A percentile compares a stretch with the other conserved stretches of the same genome.
phyloP scores from a whole-genome alignment of 2,888 invertebrate species.

The Agelastica alni region DNA sequence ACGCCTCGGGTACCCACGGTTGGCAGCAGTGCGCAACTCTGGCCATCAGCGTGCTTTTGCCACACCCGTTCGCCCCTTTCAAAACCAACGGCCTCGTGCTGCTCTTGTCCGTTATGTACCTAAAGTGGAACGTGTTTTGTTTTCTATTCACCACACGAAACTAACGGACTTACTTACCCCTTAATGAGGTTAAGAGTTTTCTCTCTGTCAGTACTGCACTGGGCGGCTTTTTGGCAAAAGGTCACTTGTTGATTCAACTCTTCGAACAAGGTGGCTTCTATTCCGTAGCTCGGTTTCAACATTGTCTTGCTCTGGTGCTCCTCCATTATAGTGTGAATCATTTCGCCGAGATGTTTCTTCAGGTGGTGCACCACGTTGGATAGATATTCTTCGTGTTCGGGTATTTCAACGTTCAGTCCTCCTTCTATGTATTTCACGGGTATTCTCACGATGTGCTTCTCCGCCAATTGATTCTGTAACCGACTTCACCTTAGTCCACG shows the following conservation, averaged over 20 bases:
- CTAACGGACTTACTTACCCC: no score
- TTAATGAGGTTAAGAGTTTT: constrained; percentile 69
- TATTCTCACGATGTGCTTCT: constrained; percentile 72
- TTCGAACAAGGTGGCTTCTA: constrained; percentile 66
- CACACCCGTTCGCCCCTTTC: constrained; percentile 80
- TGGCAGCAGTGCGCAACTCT: constrained; percentile 70
- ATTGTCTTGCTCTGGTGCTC: constrained; percentile 65
- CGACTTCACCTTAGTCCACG: no score
- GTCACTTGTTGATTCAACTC: constrained; percentile 74
- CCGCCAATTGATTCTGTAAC: constrained; percentile 68
- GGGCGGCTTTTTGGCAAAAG: constrained; percentile 72
- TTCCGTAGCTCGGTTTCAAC: constrained; percentile 65
- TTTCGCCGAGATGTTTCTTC: constrained; percentile 68
- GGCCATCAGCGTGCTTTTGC: constrained; percentile 80
- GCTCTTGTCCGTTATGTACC: constrained; percentile 69
- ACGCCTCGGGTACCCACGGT: constrained; percentile 66
- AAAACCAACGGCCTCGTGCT: constrained; percentile 70
- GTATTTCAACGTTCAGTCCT: constrained; percentile 58
- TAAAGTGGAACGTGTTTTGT: constrained; percentile 46
- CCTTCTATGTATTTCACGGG: constrained; percentile 61
- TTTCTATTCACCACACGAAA: no score
- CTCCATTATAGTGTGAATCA: constrained; percentile 71
- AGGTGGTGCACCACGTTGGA: constrained; percentile 67
- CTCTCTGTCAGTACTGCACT: constrained; percentile 72
- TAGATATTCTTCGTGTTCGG: constrained; percentile 68